phyloP scores from a whole-genome alignment of 2,888 invertebrate species.

The Chymomyza procnemis region DNA sequence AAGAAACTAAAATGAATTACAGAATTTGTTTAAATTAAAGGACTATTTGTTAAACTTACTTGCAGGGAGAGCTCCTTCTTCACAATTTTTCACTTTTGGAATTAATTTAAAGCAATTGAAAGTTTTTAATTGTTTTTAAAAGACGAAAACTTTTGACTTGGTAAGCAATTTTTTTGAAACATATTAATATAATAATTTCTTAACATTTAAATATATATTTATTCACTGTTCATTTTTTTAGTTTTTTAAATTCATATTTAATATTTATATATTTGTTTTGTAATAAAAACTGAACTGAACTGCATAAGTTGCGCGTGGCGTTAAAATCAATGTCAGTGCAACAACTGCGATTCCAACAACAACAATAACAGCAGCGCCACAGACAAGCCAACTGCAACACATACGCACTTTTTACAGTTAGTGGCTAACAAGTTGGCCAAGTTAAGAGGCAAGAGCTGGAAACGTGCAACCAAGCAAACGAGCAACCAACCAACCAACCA shows the following conservation, averaged over 20 bases:
- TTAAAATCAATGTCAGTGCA: conserved; percentile 55
- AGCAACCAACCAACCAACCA: conserved; percentile 23
- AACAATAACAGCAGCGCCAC: conserved; percentile 16
- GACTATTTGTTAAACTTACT: too few relatives aligned
- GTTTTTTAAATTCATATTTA: too few relatives aligned
- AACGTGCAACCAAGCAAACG: conserved; percentile 33
- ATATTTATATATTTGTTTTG: conserved; percentile 8
- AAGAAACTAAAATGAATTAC: too few relatives aligned
- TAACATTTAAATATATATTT: conserved; percentile 3
- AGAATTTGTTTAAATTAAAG: too few relatives aligned
- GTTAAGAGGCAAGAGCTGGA: conserved; percentile 34
- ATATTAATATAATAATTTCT: too few relatives aligned
- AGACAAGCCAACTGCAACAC: conserved; percentile 50
- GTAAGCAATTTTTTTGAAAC: too few relatives aligned
- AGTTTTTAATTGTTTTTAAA: too few relatives aligned
- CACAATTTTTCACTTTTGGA: too few relatives aligned
- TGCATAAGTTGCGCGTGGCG: not conserved
- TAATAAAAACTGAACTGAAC: not conserved
- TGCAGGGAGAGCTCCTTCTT: too few relatives aligned
- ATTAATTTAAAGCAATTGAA: too few relatives aligned
- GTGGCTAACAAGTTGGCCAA: conserved; percentile 61
- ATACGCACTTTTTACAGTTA: conserved; percentile 62
- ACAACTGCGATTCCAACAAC: conserved; percentile 17
- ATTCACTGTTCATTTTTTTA: not conserved
- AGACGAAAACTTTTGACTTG: too few relatives aligned